Evolutionary conservation across 2,888 invertebrate genomes (phyloP).

Genomic region (Sinotaia quadrata): DNA sequence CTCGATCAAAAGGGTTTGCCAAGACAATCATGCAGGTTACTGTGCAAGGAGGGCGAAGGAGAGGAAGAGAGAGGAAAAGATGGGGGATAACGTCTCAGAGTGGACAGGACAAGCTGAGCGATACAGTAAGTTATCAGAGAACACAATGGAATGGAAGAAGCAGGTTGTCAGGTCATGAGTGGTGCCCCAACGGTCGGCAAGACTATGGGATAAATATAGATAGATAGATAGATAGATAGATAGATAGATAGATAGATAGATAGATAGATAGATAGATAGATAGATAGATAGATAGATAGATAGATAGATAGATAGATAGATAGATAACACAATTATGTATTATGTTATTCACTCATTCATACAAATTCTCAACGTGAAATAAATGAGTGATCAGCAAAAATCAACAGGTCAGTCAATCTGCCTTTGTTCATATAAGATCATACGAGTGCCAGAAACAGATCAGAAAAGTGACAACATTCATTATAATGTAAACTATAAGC

Average conservation of each 20-base stretch:
- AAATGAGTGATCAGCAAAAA: background rate
- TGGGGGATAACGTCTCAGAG: background rate
- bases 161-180: background rate
- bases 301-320: background rate
- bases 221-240: conserved; percentile 11
- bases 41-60: no score
- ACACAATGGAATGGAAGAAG: background rate
- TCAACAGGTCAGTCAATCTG: background rate
- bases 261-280: conserved; percentile 2
- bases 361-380: background rate
- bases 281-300: background rate
- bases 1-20: no score
- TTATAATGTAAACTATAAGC: no score
- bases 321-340: background rate
- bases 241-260: conserved; percentile 10
- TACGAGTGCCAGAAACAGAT: no score
- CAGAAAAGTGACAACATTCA: no score
- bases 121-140: no score
- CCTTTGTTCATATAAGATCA: no score
- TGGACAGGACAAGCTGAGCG: no score
- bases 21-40: no score
- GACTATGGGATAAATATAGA: no score
- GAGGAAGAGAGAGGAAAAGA: background rate
- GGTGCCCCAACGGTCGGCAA: no score
- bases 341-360: background rate